Conservation (phyloP, 2,113 vertebrate genomes). For the Gila orcuttii region DNA sequence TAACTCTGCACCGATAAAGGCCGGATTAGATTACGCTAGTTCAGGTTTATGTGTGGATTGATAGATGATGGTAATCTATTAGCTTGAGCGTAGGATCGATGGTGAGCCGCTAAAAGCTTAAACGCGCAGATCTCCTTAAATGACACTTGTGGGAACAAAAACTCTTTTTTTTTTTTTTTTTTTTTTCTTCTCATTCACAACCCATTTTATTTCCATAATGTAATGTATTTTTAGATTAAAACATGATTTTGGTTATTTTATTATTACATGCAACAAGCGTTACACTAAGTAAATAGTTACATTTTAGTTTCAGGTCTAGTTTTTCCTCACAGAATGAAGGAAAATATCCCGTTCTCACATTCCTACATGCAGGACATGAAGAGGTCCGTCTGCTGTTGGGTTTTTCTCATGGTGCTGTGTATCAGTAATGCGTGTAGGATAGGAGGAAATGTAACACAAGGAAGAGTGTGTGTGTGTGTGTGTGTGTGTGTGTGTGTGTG, state of each 20-base stretch:
- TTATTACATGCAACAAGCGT: neutral
- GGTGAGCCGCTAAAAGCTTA: conserved; percentile 31
- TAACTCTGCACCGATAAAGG: conserved; percentile 22
- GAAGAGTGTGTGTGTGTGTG: conserved; percentile 2
- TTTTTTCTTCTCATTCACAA: neutral
- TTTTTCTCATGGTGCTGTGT: neutral
- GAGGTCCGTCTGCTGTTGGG: neutral
- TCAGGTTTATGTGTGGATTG: conserved; percentile 47
- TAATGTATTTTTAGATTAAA: neutral
- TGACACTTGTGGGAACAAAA: conserved; percentile 44
- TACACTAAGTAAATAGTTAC: neutral
- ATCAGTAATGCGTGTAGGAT: neutral
- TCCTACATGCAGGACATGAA: neutral
- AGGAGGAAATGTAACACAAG: neutral
- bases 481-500: neutral
- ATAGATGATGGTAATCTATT: conserved; percentile 43
- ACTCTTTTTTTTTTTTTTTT: too few relatives aligned
- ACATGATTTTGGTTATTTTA: neutral
- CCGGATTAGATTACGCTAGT: conserved; percentile 20
- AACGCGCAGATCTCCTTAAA: conserved; percentile 36
- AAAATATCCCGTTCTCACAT: neutral
- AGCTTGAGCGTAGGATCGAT: conserved; percentile 6
- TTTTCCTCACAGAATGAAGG: neutral
- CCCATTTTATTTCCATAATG: neutral
- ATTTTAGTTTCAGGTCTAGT: neutral